A percentile compares a stretch with the other conserved stretches of the same genome.
These are phyloP conservation scores for Pegoplata infirma DNA, from an alignment of 2,888 invertebrate species.

Conservation along the genomic window DNA sequence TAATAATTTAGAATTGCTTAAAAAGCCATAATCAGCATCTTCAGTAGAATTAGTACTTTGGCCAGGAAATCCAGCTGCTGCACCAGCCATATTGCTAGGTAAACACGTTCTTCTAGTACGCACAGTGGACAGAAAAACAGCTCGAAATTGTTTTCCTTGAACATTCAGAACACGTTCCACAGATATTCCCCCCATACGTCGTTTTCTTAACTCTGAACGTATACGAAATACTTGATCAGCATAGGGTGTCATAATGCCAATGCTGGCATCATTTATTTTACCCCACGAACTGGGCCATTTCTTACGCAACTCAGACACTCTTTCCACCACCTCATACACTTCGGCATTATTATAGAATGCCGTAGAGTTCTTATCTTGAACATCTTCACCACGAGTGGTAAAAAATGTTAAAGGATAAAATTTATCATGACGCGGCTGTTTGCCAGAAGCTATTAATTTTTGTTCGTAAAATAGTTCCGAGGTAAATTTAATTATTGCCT, in stretches of 20 bases:
- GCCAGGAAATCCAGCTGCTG: constrained; percentile 62
- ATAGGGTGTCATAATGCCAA: constrained; percentile 92
- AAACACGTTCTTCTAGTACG: constrained; percentile 86
- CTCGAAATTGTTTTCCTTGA: constrained; percentile 92
- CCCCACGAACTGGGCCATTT: constrained; percentile 89
- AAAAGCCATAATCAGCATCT: constrained; percentile 87
- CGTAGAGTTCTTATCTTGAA: constrained; percentile 87
- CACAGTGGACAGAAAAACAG: constrained; percentile 87
- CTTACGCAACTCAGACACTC: constrained; percentile 84
- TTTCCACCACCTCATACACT: constrained; percentile 88
- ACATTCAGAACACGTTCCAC: constrained; percentile 91
- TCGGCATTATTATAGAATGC: constrained; percentile 91
- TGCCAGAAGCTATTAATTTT: constrained; percentile 85
- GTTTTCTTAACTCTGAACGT: constrained; percentile 86
- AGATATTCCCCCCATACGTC: constrained; percentile 85
- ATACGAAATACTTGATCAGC: constrained; percentile 88
- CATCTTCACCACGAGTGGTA: constrained; percentile 88
- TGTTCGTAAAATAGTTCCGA: constrained; percentile 90
- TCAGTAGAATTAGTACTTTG: constrained; percentile 74
- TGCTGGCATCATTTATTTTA: constrained; percentile 85
- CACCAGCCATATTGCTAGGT: constrained; percentile 72
- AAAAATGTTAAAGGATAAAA: constrained; percentile 89
- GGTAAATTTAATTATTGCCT: constrained; percentile 88
- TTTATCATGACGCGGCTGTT: constrained; percentile 84
- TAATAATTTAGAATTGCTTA: constrained; percentile 88